phyloP scores from a whole-genome alignment of 2,113 vertebrate species.

The Larimichthys crocea region DNA sequence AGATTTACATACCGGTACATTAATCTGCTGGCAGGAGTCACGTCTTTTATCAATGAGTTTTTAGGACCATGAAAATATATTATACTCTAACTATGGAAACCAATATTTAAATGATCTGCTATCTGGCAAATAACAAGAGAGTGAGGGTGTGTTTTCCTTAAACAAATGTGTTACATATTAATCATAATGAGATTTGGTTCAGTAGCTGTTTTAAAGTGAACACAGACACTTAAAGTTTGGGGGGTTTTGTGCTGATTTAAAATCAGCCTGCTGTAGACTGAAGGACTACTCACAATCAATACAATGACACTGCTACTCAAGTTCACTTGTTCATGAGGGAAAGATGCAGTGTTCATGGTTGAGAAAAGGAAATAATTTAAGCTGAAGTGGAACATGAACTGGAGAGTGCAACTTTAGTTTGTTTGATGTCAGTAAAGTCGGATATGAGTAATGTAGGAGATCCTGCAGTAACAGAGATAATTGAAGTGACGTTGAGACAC shows the following conservation, averaged over 20 bases:
- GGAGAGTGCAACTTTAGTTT: not conserved
- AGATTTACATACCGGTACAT: not conserved
- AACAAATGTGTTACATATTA: not conserved
- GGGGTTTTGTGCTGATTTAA: not conserved
- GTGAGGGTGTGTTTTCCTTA: not conserved
- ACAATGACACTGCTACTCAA: not conserved
- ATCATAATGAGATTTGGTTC: not conserved
- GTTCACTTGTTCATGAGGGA: not conserved
- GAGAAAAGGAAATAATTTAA: not conserved
- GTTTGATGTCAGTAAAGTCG: not conserved
- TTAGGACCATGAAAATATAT: not conserved
- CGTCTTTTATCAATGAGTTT: constrained; percentile 8
- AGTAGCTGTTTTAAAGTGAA: not conserved
- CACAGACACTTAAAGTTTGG: not conserved
- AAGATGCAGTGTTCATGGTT: not conserved
- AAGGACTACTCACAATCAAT: not conserved
- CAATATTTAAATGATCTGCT: not conserved
- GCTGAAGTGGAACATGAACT: not conserved
- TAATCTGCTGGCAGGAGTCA: not conserved
- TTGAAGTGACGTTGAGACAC: not conserved
- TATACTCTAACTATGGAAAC: constrained; percentile 2
- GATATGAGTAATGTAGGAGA: not conserved
- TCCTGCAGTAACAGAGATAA: not conserved
- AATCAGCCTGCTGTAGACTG: not conserved
- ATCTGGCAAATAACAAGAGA: not conserved